These are phyloP conservation scores for Aphidoletes aphidimyza DNA, from an alignment of 2,888 invertebrate species.

Conservation along the genomic window DNA sequence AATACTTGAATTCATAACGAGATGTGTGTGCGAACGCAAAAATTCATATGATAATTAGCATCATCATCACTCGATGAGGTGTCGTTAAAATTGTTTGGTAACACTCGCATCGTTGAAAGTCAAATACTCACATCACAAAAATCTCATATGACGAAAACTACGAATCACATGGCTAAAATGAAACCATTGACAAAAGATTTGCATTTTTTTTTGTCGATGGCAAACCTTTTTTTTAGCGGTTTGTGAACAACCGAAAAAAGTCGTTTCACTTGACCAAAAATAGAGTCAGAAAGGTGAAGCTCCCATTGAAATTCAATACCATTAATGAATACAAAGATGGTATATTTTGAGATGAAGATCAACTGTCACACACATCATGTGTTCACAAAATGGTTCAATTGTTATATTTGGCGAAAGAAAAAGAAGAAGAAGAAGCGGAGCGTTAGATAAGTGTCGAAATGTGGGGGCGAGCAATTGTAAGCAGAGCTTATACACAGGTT, in stretches of 20 bases:
- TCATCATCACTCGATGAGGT: not conserved
- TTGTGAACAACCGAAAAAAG: not conserved
- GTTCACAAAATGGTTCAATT: conserved; percentile 29
- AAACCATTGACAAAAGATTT: not conserved
- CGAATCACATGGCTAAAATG: not conserved
- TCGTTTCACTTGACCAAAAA: conserved; percentile 43
- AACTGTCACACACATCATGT: too few relatives aligned
- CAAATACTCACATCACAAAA: too few relatives aligned
- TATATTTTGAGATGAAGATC: not conserved
- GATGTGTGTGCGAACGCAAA: not conserved
- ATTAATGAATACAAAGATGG: not conserved
- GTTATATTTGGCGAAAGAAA: not conserved
- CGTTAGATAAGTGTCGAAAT: not conserved
- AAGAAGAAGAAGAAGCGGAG: too few relatives aligned
- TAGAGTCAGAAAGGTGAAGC: not conserved
- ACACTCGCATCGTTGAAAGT: not conserved
- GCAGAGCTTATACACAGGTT: not conserved
- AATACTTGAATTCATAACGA: conserved; percentile 1
- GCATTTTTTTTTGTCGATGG: conserved; percentile 20
- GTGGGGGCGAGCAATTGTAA: not conserved
- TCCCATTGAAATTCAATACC: not conserved
- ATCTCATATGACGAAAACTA: not conserved
- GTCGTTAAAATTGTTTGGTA: not conserved
- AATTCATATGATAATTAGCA: conserved; percentile 32
- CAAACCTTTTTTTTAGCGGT: not conserved